Evolutionary conservation across 2,888 invertebrate species (phyloP), one percentile per base, ranked within the genome.

Genomic region (Diogma glabrata): DNA sequence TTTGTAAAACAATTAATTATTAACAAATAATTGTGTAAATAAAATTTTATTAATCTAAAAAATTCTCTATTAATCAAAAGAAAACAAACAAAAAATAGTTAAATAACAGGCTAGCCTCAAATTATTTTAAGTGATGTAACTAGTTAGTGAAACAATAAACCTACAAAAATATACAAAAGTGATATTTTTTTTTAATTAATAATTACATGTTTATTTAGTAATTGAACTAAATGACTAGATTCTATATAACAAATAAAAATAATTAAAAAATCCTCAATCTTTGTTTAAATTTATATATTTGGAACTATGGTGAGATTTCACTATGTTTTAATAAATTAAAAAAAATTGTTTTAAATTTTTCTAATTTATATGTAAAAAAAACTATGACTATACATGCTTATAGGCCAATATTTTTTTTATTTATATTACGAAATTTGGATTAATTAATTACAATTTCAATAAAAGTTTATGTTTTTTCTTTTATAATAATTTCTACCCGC

Each of bases 401-500:
- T n/a, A n/a, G n/a, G n/a, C n/a, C n/a, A n/a, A n/a, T n/a, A 12
- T 40, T 40, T 33, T 40, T 16, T 38, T 17, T 38, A 19, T 12
- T 40, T 40, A 40, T 3, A 28, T 28, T 40, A 40, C n/a, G 14
- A 22, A 22, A 22, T 22, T 43, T 20, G 23, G 43, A 43, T 22
- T 43, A 43, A 22, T 43, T 14, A 22, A 14, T 22, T 22, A 43
- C 14, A 43, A 43, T 43, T 43, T 22, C 23, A 43, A 43, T 43
- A 19, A 40, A 20, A 20, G 22, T 17, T 16, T 38, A 38, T 10
- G 16, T 38, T 38, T 38, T 38, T 14, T 40, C 10, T 40, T 22
- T 22, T 43, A 22, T 43, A 22, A n/a, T n/a, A n/a, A n/a, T n/a
- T n/a, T 43, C 43, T 43, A 43, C 43, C 43, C 43, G 43, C 43